Evolutionary conservation across 64 coral and sea anemone genomes (phyloP).

Genomic region (Catalaphyllia jardinei): DNA sequence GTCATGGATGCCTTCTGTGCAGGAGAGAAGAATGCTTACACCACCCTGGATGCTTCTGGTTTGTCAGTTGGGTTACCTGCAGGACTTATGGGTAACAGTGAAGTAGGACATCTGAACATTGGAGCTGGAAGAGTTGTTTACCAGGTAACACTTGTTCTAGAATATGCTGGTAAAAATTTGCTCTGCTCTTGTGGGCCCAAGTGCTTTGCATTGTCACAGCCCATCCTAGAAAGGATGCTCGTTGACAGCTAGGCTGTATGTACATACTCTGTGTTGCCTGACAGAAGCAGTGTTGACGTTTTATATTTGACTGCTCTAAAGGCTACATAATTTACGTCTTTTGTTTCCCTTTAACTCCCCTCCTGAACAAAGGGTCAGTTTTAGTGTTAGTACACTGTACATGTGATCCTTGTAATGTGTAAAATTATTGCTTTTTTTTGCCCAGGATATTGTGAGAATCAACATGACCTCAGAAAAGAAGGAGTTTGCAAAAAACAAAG

Average conservation of each 20-base stretch:
- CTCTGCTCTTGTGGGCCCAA: too few species aligned
- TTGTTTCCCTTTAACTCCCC: too few species aligned
- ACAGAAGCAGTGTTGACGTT: too few species aligned
- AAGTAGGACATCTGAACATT: constrained; percentile 97
- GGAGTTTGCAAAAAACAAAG: constrained; percentile 66
- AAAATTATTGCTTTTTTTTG: neutral
- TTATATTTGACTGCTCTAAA: too few species aligned
- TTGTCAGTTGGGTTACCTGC: constrained; percentile 88
- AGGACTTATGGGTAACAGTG: constrained; percentile 97
- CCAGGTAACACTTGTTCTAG: constrained; percentile 48
- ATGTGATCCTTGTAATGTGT: too few species aligned
- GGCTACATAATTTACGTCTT: too few species aligned
- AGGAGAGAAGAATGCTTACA: constrained; percentile 75
- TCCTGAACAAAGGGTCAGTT: too few species aligned
- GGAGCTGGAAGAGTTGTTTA: constrained; percentile 95
- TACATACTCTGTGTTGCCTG: too few species aligned
- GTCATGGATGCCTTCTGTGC: constrained; percentile 91
- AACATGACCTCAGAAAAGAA: constrained; percentile 93
- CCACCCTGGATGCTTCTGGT: constrained; percentile 93
- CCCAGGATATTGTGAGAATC: constrained; percentile 96
- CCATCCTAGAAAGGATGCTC: too few species aligned
- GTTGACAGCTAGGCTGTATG: too few species aligned
- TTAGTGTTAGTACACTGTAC: too few species aligned
- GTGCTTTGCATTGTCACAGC: too few species aligned
- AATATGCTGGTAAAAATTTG: neutral